A percentile compares a stretch with the other conserved stretches of the same genome.
phyloP scores from a whole-genome alignment of 2,888 invertebrate genomes.

The Platerodrilus igneus region DNA sequence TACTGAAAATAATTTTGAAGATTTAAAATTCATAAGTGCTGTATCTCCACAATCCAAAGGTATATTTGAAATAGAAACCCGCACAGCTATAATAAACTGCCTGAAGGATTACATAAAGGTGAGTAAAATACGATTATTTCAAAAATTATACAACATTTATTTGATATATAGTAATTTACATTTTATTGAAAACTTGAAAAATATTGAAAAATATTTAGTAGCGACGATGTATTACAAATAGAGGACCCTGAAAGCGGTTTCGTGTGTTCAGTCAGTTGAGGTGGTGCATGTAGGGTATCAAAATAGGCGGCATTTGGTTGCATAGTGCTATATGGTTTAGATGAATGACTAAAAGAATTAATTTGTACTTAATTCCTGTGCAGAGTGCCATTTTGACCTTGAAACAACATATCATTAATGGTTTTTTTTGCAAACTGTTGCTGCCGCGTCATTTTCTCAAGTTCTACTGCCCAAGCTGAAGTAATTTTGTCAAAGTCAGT shows the following conservation, averaged over 20 bases:
- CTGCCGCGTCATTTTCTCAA: slow-evolving; percentile 44
- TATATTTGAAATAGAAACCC: slow-evolving; percentile 22
- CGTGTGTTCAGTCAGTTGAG: too few relatives aligned
- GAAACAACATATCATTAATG: slow-evolving; percentile 48
- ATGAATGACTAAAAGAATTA: too few relatives aligned
- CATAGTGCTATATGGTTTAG: slow-evolving; percentile 11
- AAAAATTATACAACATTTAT: slow-evolving; percentile 1
- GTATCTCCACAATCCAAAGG: slow-evolving; percentile 22
- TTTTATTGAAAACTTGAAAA: too few relatives aligned
- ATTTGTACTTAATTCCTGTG: slow-evolving; percentile 42
- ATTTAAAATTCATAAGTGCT: slow-evolving; percentile 21
- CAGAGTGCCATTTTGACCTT: slow-evolving; percentile 47
- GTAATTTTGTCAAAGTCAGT: slow-evolving; percentile 45
- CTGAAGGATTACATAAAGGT: too few relatives aligned
- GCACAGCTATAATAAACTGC: slow-evolving; percentile 18
- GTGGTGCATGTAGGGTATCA: too few relatives aligned
- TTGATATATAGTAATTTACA: too few relatives aligned
- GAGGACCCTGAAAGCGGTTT: too few relatives aligned
- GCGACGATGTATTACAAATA: too few relatives aligned
- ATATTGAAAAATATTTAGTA: too few relatives aligned
- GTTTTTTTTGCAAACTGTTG: slow-evolving; percentile 49
- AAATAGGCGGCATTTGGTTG: too few relatives aligned
- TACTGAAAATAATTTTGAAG: slow-evolving; percentile 26
- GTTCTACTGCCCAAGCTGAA: too few relatives aligned
- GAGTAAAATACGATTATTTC: too few relatives aligned